Percentiles rank a stretch among this genome's conserved stretches.
phyloP scores from a whole-genome alignment of 2,797 vertebrate species.

The Chaunax sp. region DNA sequence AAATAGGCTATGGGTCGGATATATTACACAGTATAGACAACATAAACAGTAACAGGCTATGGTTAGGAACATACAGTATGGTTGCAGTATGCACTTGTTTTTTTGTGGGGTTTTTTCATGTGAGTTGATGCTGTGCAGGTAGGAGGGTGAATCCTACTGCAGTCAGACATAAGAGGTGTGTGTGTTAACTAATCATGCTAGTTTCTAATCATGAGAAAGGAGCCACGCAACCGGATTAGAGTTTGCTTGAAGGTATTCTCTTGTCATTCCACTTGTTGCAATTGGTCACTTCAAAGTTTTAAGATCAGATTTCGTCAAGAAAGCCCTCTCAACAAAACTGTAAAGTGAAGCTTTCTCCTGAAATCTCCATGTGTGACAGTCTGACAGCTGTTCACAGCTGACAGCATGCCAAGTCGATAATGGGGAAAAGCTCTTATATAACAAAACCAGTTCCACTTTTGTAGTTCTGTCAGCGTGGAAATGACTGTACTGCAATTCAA shows the following conservation, averaged over 20 bases:
- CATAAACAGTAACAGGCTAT: too few relatives aligned
- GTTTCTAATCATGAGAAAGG: constrained; percentile 49
- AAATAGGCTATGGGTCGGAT: too few relatives aligned
- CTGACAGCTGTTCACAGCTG: constrained; percentile 19
- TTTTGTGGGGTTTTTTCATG: too few relatives aligned
- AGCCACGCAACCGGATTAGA: constrained; percentile 61
- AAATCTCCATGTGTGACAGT: background rate
- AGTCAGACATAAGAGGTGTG: too few relatives aligned
- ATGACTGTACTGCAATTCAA: constrained; percentile 29
- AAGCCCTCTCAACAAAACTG: constrained; percentile 8
- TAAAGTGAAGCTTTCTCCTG: background rate
- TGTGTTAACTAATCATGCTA: constrained; percentile 12
- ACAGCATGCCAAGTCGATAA: constrained; percentile 27
- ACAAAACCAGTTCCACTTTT: constrained; percentile 27
- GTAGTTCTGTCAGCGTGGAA: constrained; percentile 36
- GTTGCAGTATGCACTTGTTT: too few relatives aligned
- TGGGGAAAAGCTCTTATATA: constrained; percentile 53
- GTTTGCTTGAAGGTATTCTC: constrained; percentile 45
- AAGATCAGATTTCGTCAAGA: constrained; percentile 22
- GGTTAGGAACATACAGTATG: too few relatives aligned
- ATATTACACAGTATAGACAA: too few relatives aligned
- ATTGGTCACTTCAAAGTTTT: constrained; percentile 16
- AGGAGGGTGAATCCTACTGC: too few relatives aligned
- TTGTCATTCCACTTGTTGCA: constrained; percentile 3
- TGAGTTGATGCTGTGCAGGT: too few relatives aligned